These are phyloP conservation scores for Azorinus chamasolen DNA, from an alignment of 2,888 invertebrate species.

Conservation along the genomic window DNA sequence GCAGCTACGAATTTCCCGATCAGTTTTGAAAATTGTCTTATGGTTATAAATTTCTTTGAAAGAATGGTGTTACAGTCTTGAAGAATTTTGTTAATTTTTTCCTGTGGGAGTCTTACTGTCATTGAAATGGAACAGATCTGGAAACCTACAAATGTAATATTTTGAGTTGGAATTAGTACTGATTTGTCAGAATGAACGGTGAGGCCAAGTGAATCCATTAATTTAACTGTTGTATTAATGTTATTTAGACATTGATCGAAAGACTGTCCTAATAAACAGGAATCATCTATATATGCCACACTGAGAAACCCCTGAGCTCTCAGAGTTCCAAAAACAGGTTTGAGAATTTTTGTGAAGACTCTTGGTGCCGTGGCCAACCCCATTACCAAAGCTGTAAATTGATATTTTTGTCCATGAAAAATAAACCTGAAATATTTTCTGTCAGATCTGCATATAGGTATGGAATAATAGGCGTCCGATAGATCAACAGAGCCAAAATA, in stretches of 20 bases:
- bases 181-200: constrained; percentile 59
- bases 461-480: not conserved
- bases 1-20: constrained; percentile 57
- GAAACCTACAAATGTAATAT: constrained; percentile 57
- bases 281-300: constrained; percentile 53
- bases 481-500: not conserved
- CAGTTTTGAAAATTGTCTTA: constrained; percentile 34
- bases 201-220: constrained; percentile 55
- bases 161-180: constrained; percentile 38
- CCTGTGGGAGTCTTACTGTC: constrained; percentile 33
- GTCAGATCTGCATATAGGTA: not conserved
- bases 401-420: not conserved
- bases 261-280: constrained; percentile 33
- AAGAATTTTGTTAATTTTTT: constrained; percentile 15
- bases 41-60: constrained; percentile 18
- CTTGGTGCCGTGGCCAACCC: constrained; percentile 21
- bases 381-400: constrained; percentile 34
- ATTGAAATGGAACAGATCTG: constrained; percentile 49
- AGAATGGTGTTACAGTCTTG: constrained; percentile 27
- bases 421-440: not conserved
- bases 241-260: constrained; percentile 32
- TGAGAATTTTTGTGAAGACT: constrained; percentile 33
- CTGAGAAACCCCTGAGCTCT: constrained; percentile 22
- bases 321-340: constrained; percentile 35
- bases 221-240: constrained; percentile 17